Conservation (phyloP, 2,113 vertebrate genomes). For the Eptatretus burgeri region DNA sequence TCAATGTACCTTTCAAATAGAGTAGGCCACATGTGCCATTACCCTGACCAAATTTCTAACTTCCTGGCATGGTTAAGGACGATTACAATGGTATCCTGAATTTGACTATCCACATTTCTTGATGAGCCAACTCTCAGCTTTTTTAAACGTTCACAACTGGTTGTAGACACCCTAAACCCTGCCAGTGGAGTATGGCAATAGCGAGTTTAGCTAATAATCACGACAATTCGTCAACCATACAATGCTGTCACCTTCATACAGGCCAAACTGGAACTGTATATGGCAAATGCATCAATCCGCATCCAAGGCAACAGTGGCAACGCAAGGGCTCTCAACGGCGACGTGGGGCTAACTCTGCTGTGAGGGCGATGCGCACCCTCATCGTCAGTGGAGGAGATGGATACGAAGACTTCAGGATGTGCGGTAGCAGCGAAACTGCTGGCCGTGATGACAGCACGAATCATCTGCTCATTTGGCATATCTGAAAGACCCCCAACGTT, state of each 20-base stretch:
- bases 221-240: too few relatives aligned
- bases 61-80: too few relatives aligned
- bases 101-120: too few relatives aligned
- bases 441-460: conserved; percentile 90
- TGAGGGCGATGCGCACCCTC: conserved; percentile 40
- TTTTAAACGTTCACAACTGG: too few relatives aligned
- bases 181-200: too few relatives aligned
- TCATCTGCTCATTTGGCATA: conserved; percentile 72
- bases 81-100: too few relatives aligned
- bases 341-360: conserved; percentile 19
- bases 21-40: too few relatives aligned
- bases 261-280: neutral
- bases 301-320: neutral
- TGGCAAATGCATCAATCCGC: neutral
- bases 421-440: conserved; percentile 62
- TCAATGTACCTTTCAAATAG: too few relatives aligned
- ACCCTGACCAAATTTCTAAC: too few relatives aligned
- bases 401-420: conserved; percentile 80
- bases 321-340: conserved; percentile 25
- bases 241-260: neutral
- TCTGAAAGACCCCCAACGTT: conserved; percentile 19
- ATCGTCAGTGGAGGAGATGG: conserved; percentile 82
- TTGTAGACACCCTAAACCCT: too few relatives aligned
- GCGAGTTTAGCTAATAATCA: too few relatives aligned
- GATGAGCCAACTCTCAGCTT: too few relatives aligned